These are phyloP conservation scores for Psylliodes chrysocephalus DNA, from an alignment of 2,888 invertebrate genomes.

Conservation along the genomic window DNA sequence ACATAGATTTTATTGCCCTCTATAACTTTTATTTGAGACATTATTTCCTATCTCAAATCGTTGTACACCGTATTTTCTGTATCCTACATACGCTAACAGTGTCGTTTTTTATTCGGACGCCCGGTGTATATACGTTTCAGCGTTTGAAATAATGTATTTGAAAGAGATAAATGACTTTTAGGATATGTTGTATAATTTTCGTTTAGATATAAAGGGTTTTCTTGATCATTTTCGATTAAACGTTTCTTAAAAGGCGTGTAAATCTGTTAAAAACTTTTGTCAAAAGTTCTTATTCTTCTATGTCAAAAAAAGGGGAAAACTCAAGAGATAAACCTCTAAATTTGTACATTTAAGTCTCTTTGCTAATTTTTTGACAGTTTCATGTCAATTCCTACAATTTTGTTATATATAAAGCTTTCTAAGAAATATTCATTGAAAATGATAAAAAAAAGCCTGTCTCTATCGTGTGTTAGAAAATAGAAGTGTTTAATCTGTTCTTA, in stretches of 20 bases:
- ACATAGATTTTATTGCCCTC: neutral
- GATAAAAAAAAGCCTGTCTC: neutral
- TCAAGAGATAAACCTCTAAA: no score
- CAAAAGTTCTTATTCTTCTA: no score
- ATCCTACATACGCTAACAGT: no score
- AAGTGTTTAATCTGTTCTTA: slow-evolving; percentile 2
- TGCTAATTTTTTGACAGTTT: no score
- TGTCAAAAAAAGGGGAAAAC: no score
- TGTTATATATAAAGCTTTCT: neutral
- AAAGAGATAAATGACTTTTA: neutral
- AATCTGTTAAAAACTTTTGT: neutral
- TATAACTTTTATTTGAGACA: neutral
- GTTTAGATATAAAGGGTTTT: slow-evolving; percentile 2
- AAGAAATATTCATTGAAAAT: neutral
- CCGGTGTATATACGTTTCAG: neutral
- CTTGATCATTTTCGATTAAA: neutral
- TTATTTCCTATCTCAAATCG: neutral
- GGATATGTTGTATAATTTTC: slow-evolving; percentile 12
- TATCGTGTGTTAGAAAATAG: neutral
- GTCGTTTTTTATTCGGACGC: no score
- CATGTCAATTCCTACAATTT: neutral
- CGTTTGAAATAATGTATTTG: neutral
- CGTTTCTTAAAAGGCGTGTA: neutral
- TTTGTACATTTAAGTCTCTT: neutral
- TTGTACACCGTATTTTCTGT: no score